Base-by-base conservation (phyloP, 2,888 invertebrate species). In the Tenthredo notha region DNA sequence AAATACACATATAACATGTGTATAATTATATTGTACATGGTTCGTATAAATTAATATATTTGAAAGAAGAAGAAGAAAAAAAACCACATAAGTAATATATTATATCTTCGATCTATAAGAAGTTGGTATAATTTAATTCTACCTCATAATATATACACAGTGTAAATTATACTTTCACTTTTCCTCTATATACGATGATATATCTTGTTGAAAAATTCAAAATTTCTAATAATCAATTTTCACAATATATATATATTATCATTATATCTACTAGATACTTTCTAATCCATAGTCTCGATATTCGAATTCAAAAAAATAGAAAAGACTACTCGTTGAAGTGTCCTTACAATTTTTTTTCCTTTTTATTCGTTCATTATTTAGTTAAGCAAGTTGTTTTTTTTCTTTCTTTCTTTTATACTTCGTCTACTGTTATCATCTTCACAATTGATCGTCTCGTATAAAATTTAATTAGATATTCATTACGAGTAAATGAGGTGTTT, bases 21-120 rank as follows among this genome's bases (percentile, higher is more conserved):
- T 67, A 67, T 67, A 33, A 67, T 67, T 67, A 33, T 33, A 67
- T 67, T 67, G 67, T 33, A 33, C 29, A 67, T 67, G 33, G 67
- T 15, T 12, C 18, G 33, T 18, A 67, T 67, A 67, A 67, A 67
- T 67, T 67, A 67, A 67, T 67, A 25, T 25, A 10, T 67, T 54
- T n/a, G 10, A 54, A n/a, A 33, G 4, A 50, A 50, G 6, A 5
- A 50, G 5, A n/a, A 50, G 0, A 10, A 12, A 43, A 43, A 12
- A n/a, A n/a, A n/a, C n/a, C n/a, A n/a, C n/a, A n/a, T 15, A 47
- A 47, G 47, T 0, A 7, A 37, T 37, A 37, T 37, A 37, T 0
- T n/a, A 7, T 54, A 54, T 54, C n/a, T 54, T n/a, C n/a, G 7
- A 54, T 54, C n/a, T 6, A n/a, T n/a, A 54, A 54, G 0, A 54